Base-by-base conservation (phyloP, 2,113 vertebrate genomes). In the Boleophthalmus pectinirostris region DNA sequence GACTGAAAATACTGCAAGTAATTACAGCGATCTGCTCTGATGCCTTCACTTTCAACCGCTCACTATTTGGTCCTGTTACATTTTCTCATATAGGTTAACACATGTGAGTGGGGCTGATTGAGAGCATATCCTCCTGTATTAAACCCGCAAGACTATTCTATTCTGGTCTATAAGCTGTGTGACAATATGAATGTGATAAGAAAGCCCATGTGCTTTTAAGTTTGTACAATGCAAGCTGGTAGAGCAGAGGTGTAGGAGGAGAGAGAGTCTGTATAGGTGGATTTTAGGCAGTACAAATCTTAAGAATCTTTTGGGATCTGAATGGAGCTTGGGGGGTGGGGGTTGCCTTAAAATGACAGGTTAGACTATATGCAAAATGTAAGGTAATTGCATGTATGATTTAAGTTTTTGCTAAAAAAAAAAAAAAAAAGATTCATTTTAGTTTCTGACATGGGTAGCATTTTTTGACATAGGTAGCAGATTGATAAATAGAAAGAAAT, bases 111-210 rank as follows among this genome's bases (percentile, higher is more conserved):
- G 69, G 47, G 46, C 45, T 72, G 74, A 85, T 77, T 69, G 70
- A 80, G 54, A 38, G 72, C 58, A 60, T 74, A 72, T 61, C 73
- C 82, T 73, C 60, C 56, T 3, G 9, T 7, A 75, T 73, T 66
- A 75, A 84, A 78, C 51, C 57, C 68, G 47, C 21, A 11, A 25
- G 20, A 23, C n/a, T 63, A 45, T 47, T 54, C n/a, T 53, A 23
- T 79, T 74, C 66, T 81, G 82, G 83, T 85, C 69, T 72, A 11
- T 54, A 3, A 43, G 33, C 73, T 61, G 85, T 57, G 79, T 87
- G 86, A 85, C 74, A 87, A 81, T 84, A 65, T 78, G 75, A 83
- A 82, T 82, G 78, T 77, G 61, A 51, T 73, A 61, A 72, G 23
- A 18, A 12, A 38, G 29, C 5, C 33, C 1, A 2, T 45, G 61